A percentile compares a stretch with the other conserved stretches of the same genome.
These are phyloP conservation scores for Steinernema scapterisci DNA, from an alignment of 2,888 invertebrate species.

Conservation along the genomic window DNA sequence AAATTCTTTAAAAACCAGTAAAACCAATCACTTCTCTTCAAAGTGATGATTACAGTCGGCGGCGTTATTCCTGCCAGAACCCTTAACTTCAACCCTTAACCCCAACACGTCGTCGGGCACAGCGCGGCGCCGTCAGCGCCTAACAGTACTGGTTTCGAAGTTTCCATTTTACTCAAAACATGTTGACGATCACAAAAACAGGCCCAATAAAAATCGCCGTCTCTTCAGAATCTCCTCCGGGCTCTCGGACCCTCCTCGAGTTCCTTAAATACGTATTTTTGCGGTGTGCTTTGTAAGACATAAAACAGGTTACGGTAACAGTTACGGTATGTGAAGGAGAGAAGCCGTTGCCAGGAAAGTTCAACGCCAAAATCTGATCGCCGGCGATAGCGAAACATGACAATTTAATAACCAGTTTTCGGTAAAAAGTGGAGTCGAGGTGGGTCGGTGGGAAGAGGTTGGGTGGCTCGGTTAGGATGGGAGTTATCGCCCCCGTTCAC, in stretches of 20 bases:
- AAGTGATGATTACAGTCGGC: too few relatives aligned
- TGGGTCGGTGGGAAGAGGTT: not conserved
- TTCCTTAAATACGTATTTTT: not conserved
- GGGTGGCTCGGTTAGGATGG: too few relatives aligned
- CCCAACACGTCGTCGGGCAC: too few relatives aligned
- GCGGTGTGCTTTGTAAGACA: not conserved
- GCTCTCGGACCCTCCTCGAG: not conserved
- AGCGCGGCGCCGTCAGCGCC: not conserved
- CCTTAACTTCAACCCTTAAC: too few relatives aligned
- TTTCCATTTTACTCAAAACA: conserved; percentile 32
- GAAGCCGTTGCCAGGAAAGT: not conserved
- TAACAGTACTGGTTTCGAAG: conserved; percentile 29
- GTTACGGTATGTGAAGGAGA: not conserved
- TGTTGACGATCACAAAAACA: conserved; percentile 26
- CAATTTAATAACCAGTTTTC: conserved; percentile 30
- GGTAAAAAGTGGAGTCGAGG: not conserved
- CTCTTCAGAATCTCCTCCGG: not conserved
- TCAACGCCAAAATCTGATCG: not conserved
- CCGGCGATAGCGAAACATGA: not conserved
- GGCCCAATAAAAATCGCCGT: conserved; percentile 27
- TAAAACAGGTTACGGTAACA: conserved; percentile 8
- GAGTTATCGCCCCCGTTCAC: conserved; percentile 2
- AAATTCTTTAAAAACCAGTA: too few relatives aligned
- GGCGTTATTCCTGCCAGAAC: too few relatives aligned
- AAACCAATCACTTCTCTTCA: too few relatives aligned